Percentiles rank a stretch among this genome's conserved stretches.
Conservation (phyloP, 2,888 invertebrate species). For the Drosophila basisetae region DNA sequence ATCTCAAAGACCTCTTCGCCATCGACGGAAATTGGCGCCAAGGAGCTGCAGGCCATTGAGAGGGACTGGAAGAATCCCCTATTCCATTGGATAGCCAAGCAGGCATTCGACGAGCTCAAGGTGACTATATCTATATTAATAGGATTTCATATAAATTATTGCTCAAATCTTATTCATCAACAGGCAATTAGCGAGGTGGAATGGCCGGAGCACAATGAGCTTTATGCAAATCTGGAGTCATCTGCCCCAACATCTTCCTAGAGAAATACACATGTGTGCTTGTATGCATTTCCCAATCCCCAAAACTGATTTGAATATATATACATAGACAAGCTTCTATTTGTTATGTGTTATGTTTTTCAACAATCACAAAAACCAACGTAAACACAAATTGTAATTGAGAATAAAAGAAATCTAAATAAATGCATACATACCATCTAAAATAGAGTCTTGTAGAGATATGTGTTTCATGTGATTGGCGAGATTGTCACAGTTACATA, state of each 20-base stretch:
- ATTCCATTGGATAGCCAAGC: conserved; percentile 68
- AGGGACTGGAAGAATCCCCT: conserved; percentile 62
- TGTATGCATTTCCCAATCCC: conserved; percentile 47
- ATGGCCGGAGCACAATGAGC: conserved; percentile 63
- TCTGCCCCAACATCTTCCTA: conserved; percentile 26
- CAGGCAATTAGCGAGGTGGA: conserved; percentile 70
- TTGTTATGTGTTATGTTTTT: conserved; percentile 14
- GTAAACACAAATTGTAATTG: conserved; percentile 36
- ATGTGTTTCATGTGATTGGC: neutral
- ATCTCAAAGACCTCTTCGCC: conserved; percentile 46
- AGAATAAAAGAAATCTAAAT: conserved; percentile 32
- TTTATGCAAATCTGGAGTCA: conserved; percentile 44
- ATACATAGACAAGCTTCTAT: conserved; percentile 13
- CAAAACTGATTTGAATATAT: conserved; percentile 18
- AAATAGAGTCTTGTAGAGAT: neutral
- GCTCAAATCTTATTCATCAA: neutral
- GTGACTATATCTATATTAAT: conserved; percentile 27
- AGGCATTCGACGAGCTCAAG: conserved; percentile 63
- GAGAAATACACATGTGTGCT: conserved; percentile 5
- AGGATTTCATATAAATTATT: neutral
- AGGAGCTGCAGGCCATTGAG: conserved; percentile 54
- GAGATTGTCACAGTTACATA: no score
- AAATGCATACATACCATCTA: conserved; percentile 43
- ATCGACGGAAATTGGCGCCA: conserved; percentile 42
- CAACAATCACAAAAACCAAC: conserved; percentile 2